Evolutionary conservation across 1,140 invertebrate species (phyloP), one percentile per base, ranked within the genome.

Genomic region (Zeugodacus cucurbitae): DNA sequence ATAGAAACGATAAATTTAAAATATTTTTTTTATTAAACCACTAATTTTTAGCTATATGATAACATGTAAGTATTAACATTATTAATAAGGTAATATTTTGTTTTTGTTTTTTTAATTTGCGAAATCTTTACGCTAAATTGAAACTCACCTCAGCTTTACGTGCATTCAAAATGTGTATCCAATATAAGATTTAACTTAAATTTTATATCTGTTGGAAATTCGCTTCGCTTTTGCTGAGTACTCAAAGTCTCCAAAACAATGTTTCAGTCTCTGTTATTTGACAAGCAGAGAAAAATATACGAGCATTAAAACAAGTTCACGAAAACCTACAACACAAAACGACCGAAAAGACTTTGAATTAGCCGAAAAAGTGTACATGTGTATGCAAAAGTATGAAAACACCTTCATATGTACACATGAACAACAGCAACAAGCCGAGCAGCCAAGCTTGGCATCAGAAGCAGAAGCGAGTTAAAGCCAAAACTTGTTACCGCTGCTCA

Each of bases 381-480:
- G 58, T 62, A 62, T 62, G 58, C 74, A 48, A n/a, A 44, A 11
- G 41, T 48, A 44, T 14, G n/a, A 82, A 44, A 82, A 41, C 14
- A n/a, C n/a, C n/a, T n/a, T n/a, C n/a, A n/a, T n/a, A n/a, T n/a
- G n/a, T n/a, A 22, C 48, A 54, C 4, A 74, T 74, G 22, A 74
- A 44, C 70, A 34, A 2, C 41, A 26, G 74, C 74, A 82, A 82
- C 41, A 82, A 32, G 74, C 41, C 41, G 37, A 74, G 37, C 70
- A 74, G 37, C 10, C 70, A 41, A 10, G 70, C 37, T 29, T 22
- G 5, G 37, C 37, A 41, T 22, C 70, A 54, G 48, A 54, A 74
- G 70, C 70, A 74, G 37, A 34, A 74, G 10, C 70, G 41, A 74
- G 74, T 82, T 82, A 29, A 82, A 82, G 74, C 41, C 74, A 82